Percentiles rank a stretch among this genome's conserved stretches.
These are phyloP conservation scores for Drosophila ambigua DNA, from an alignment of 1,140 invertebrate genomes.

Conservation along the genomic window DNA sequence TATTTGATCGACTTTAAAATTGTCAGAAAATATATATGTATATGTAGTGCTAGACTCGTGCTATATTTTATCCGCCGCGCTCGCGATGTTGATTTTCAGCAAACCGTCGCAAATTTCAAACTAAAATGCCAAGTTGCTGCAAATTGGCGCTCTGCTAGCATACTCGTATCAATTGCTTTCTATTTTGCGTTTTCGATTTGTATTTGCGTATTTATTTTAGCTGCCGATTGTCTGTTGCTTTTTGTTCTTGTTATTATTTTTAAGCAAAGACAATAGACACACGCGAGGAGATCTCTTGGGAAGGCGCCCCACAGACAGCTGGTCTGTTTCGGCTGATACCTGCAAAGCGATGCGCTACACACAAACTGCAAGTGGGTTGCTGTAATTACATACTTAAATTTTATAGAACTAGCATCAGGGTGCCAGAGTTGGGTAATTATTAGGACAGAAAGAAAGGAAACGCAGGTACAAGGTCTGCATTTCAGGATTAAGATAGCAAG, in stretches of 20 bases:
- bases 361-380: too few relatives aligned
- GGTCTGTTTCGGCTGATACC: neutral
- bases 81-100: slow-evolving; percentile 62
- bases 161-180: slow-evolving; percentile 73
- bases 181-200: slow-evolving; percentile 80
- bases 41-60: neutral
- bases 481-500: too few relatives aligned
- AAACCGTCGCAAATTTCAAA: slow-evolving; percentile 70
- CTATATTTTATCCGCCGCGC: slow-evolving; percentile 11
- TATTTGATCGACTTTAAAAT: neutral
- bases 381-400: too few relatives aligned
- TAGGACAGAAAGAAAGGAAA: too few relatives aligned
- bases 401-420: too few relatives aligned
- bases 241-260: slow-evolving; percentile 56
- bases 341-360: too few relatives aligned
- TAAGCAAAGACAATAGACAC: slow-evolving; percentile 33
- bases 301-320: neutral
- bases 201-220: slow-evolving; percentile 77
- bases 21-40: slow-evolving; percentile 1
- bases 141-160: slow-evolving; percentile 60
- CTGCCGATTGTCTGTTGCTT: slow-evolving; percentile 36
- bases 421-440: too few relatives aligned
- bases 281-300: neutral
- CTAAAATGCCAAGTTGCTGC: slow-evolving; percentile 71
- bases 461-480: too few relatives aligned